Evolutionary conservation across 2,888 invertebrate species (phyloP), one percentile per base, ranked within the genome.

Genomic region (Spisula subtruncata): DNA sequence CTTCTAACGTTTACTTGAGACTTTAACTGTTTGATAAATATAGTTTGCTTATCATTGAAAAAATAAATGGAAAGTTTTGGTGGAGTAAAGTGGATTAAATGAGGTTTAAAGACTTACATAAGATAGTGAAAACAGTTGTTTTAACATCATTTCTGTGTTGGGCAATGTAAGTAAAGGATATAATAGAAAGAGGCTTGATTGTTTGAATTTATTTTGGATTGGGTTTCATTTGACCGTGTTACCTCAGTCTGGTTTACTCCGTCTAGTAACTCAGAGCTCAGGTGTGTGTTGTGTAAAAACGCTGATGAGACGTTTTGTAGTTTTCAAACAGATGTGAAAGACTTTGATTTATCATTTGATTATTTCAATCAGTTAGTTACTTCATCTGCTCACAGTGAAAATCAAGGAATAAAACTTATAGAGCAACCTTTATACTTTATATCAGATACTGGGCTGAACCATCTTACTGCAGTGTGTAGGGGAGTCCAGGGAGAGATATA

Each of bases 31-130:
- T n/a, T 25, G 60, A 66, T 66, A 66, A 66, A 66, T 66, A 66
- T 12, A 25, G 6, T 4, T 25, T 79, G 35, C 46, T 79, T 83
- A 35, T 87, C 51, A 46, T 60, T 41, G 83, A 80, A 29, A 80
- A 56, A 56, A 18, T 25, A 60, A 51, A 75, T 79, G 80, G n/a
- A 79, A 83, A 82, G 79, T 81, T 81, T 84, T 85, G 81, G 32
- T 71, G 71, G 54, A 71, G 75, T 71, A 79, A 83, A 89, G 88
- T 10, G 10, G 60, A 66, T 66, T 66, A 66, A 66, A 66, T 10
- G 20, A 25, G 12, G n/a, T 20, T 25, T 25, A 66, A 66, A 66
- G 60, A 25, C 60, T 66, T 10, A 51, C 41, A 41, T 66, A 25
- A 6, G 60, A 25, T 66, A 66, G 25, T n/a, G n/a, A 66, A n/a